Percentiles rank a stretch among this genome's conserved stretches.
Conservation (phyloP, 53 echinoderm and acorn worm species). For the Henricia sp. region DNA sequence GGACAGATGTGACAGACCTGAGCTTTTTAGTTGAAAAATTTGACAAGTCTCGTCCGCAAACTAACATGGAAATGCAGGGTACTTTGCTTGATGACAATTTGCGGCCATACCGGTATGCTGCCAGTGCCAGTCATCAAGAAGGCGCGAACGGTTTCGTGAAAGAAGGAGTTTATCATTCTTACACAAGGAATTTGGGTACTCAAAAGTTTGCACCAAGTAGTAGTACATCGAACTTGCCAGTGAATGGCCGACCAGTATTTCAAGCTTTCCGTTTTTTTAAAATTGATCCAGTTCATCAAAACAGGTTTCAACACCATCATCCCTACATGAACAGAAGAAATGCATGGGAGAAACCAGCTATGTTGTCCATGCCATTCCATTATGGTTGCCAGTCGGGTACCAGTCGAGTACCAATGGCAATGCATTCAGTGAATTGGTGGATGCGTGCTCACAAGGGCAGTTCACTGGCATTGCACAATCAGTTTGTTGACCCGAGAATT, state of each 20-base stretch:
- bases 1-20: slow-evolving; percentile 13
- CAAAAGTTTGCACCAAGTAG: neutral
- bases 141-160: slow-evolving; percentile 41
- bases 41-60: neutral
- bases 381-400: no score
- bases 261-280: slow-evolving; percentile 10
- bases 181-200: neutral
- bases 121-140: neutral
- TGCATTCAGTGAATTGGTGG: no score
- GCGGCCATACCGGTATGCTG: neutral
- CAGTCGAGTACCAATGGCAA: no score
- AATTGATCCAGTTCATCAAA: neutral
- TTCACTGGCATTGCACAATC: neutral
- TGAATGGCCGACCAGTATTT: neutral
- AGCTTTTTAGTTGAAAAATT: slow-evolving; percentile 20
- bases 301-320: slow-evolving; percentile 7
- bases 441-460: neutral
- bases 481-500: slow-evolving; percentile 19
- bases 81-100: neutral
- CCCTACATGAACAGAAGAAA: slow-evolving; percentile 21
- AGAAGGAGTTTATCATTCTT: slow-evolving; percentile 50
- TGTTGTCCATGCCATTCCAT: no score
- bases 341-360: no score
- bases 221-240: no score
- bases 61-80: slow-evolving; percentile 10